Evolutionary conservation across 2,888 invertebrate species (phyloP), one percentile per base, ranked within the genome.

Genomic region (Acanthacorydalis orientalis): DNA sequence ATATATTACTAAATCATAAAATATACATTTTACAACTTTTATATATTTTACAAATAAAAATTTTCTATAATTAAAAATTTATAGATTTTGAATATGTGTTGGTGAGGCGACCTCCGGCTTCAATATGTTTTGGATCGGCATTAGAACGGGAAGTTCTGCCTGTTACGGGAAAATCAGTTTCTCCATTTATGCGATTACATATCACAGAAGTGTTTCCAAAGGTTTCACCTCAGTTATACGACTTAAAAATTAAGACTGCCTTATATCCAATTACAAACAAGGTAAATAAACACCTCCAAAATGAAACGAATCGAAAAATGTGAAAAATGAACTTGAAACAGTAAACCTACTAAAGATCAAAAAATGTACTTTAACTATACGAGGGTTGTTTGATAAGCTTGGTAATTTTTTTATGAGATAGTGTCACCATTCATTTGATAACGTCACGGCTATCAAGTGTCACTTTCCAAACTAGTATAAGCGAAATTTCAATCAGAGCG

Each of bases 1-100:
- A n/a, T n/a, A n/a, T n/a, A n/a, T n/a, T n/a, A n/a, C n/a, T n/a
- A n/a, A n/a, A n/a, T n/a, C n/a, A n/a, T n/a, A n/a, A n/a, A n/a
- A n/a, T n/a, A n/a, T n/a, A n/a, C n/a, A n/a, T n/a, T n/a, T n/a
- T n/a, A n/a, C n/a, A n/a, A n/a, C 23, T 23, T 23, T 23, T 23
- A 23, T 23, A 6, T 4, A 23, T n/a, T n/a, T n/a, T n/a, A 23
- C 23, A 4, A 6, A 23, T 23, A 23, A 23, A 23, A 6, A 4
- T 23, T 4, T 23, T 23, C 6, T 4, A 23, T 23, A 23, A 23
- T 23, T 23, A 23, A 23, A 23, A 2, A 23, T 40, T 51, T 50
- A 23, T 44, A 62, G 65, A 55, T 44, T 65, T 65, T 50, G 55
- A 60, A 38, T 65, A 65, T 54, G 58, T 64, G 10, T 60, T 64